phyloP scores from a whole-genome alignment of 2,113 vertebrate species.

The Heptranchias perlo region DNA sequence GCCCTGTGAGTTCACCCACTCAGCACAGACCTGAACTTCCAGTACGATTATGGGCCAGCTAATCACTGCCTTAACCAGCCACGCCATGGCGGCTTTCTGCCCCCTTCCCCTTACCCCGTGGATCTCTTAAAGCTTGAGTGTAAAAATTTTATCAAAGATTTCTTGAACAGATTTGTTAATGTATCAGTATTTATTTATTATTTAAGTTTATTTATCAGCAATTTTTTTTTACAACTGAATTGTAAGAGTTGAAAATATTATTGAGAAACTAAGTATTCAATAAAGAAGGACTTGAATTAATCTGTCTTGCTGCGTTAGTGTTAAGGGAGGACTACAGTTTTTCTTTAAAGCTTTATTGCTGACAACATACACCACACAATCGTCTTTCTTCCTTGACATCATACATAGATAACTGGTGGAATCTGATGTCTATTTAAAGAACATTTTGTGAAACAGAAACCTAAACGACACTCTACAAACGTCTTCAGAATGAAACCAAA shows the following conservation, averaged over 20 bases:
- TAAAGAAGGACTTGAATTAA: not conserved
- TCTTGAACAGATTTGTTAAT: not conserved
- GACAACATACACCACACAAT: not conserved
- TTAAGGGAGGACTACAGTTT: not conserved
- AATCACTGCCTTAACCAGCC: not conserved
- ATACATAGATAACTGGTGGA: not conserved
- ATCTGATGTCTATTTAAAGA: not conserved
- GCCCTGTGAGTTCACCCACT: not conserved
- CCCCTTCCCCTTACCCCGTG: not conserved
- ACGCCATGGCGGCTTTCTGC: not conserved
- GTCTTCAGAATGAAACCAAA: not conserved
- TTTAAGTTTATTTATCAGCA: constrained; percentile 18
- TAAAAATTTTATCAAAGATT: not conserved
- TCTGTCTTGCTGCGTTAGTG: not conserved
- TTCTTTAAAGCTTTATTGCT: not conserved
- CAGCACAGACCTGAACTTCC: too few species aligned
- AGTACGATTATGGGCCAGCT: not conserved
- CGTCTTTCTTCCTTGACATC: not conserved
- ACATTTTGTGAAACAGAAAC: not conserved
- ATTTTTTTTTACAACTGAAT: constrained; percentile 2
- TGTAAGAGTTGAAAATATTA: not conserved
- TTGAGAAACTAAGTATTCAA: not conserved
- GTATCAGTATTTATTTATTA: constrained; percentile 35
- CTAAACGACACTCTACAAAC: not conserved
- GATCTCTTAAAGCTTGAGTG: not conserved